Conservation (phyloP, 1,140 invertebrate genomes). For the Mizuhopecten yessoensis region DNA sequence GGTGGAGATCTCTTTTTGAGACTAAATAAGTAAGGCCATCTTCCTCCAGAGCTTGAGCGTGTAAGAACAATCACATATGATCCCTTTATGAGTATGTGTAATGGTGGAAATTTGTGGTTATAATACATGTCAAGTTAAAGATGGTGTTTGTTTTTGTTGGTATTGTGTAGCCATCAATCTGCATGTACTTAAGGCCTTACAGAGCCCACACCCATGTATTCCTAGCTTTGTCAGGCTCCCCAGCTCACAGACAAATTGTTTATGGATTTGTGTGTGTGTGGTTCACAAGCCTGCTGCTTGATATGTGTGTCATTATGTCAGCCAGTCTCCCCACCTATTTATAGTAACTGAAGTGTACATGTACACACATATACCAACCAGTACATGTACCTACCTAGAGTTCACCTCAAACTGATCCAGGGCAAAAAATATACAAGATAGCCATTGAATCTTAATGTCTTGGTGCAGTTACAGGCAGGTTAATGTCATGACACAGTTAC, state of each 20-base stretch:
- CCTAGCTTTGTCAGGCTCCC: neutral
- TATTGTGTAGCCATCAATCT: neutral
- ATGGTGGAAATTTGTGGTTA: neutral
- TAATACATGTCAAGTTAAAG: slow-evolving; percentile 3
- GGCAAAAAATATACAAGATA: no score
- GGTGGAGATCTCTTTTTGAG: no score
- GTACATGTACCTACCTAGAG: neutral
- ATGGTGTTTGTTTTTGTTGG: neutral
- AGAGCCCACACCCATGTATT: neutral
- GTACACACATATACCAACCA: slow-evolving; percentile 31
- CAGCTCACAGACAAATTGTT: neutral
- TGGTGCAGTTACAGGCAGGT: no score
- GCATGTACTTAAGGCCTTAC: neutral
- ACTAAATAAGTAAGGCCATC: no score
- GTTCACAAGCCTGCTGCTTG: slow-evolving; percentile 21
- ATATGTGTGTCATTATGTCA: slow-evolving; percentile 38
- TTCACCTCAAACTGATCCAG: no score
- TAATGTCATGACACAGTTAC: no score
- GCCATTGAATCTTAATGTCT: no score
- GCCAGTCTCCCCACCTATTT: neutral
- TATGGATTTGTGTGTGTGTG: slow-evolving; percentile 11
- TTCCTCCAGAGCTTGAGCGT: neutral
- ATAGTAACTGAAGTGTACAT: slow-evolving; percentile 35
- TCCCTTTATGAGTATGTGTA: neutral
- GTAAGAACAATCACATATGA: no score